Conservation (phyloP, 2,888 invertebrate genomes). For the Cataglyphis albicans region DNA sequence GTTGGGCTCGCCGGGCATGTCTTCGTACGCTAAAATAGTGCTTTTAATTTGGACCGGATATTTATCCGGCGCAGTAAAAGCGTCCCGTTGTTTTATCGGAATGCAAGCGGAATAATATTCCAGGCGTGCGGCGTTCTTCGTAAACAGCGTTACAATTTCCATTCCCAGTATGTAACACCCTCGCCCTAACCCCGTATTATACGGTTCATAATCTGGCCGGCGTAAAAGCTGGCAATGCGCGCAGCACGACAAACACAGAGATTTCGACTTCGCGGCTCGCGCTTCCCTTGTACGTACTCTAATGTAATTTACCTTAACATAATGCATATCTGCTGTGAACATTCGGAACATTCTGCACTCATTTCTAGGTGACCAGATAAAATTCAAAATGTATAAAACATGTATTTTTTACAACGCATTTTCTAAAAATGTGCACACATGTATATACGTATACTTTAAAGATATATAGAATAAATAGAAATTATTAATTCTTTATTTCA, state of each 20-base stretch:
- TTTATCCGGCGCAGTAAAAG: slow-evolving; percentile 64
- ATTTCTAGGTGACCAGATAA: slow-evolving; percentile 5
- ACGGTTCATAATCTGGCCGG: slow-evolving; percentile 50
- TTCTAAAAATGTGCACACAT: neutral
- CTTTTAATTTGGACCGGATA: slow-evolving; percentile 63
- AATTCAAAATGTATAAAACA: slow-evolving; percentile 8
- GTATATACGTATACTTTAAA: neutral
- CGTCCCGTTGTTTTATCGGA: slow-evolving; percentile 62
- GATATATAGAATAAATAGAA: neutral
- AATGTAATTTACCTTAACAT: slow-evolving; percentile 49
- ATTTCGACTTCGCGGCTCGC: slow-evolving; percentile 39
- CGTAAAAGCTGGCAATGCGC: slow-evolving; percentile 49
- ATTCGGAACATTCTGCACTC: slow-evolving; percentile 15
- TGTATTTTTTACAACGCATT: neutral
- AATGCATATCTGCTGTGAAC: slow-evolving; percentile 47
- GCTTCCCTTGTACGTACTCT: slow-evolving; percentile 43
- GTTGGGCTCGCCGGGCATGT: slow-evolving; percentile 32
- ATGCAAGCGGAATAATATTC: slow-evolving; percentile 63
- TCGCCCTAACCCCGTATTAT: slow-evolving; percentile 52
- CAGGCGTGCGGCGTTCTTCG: slow-evolving; percentile 62
- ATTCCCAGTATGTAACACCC: slow-evolving; percentile 58
- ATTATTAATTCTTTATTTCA: neutral
- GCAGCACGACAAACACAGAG: slow-evolving; percentile 48
- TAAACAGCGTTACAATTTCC: slow-evolving; percentile 65
- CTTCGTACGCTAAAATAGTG: slow-evolving; percentile 60